Evolutionary conservation across 2,113 vertebrate genomes (phyloP).

Genomic region (Clarias batrachus): DNA sequence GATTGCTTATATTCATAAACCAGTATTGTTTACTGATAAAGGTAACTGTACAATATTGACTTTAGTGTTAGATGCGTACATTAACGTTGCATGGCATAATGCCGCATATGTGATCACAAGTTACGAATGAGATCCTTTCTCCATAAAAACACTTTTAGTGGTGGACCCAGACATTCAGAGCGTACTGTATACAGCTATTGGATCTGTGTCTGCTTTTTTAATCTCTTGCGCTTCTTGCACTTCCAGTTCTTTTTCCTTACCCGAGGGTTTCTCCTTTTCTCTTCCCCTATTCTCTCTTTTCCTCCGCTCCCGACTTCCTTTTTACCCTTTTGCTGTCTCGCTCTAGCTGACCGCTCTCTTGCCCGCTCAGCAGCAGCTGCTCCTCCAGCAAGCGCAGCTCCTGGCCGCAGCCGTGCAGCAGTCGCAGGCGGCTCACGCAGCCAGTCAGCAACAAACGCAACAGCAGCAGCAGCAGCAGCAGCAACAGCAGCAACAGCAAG

Average conservation of each 20-base stretch:
- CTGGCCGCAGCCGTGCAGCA: slow-evolving; percentile 83
- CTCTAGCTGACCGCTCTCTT: slow-evolving; percentile 84
- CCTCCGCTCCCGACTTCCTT: slow-evolving; percentile 10
- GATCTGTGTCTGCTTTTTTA: background rate
- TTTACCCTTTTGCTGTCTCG: slow-evolving; percentile 1
- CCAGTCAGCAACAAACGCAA: slow-evolving; percentile 73
- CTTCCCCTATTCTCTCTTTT: background rate
- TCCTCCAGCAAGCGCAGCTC: slow-evolving; percentile 89
- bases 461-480: slow-evolving; percentile 66
- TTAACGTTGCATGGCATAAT: background rate
- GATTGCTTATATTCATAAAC: background rate
- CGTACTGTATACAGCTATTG: background rate
- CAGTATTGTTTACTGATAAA: background rate
- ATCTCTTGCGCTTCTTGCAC: background rate
- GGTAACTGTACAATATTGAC: background rate
- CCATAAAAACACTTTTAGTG: background rate
- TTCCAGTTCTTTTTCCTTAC: background rate
- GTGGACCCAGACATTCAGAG: background rate
- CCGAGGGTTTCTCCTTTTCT: background rate
- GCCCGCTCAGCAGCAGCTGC: slow-evolving; percentile 87
- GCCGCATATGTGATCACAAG: background rate
- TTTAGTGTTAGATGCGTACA: background rate
- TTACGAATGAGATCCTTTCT: background rate
- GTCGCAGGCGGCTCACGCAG: slow-evolving; percentile 73
- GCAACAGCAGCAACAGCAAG: slow-evolving; percentile 57